phyloP scores from a whole-genome alignment of 2,113 vertebrate species.

The Loxodonta africana region DNA sequence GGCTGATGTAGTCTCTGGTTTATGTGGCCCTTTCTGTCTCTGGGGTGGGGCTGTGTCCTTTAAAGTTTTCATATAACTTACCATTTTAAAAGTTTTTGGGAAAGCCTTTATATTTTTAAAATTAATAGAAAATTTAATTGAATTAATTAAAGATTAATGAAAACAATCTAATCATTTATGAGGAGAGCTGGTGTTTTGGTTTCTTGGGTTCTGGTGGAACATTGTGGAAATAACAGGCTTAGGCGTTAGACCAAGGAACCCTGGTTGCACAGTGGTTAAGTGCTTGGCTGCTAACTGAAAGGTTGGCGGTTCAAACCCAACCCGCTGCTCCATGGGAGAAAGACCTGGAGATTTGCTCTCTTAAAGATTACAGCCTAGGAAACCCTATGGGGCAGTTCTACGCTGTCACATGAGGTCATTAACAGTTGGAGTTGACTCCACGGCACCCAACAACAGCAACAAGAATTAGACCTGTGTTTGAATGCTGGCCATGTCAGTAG shows the following conservation, averaged over 20 bases:
- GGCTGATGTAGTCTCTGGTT: no score
- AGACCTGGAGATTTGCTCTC: no score
- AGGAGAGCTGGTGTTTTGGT: neutral
- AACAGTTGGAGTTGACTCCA: neutral
- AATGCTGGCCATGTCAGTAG: neutral
- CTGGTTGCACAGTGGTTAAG: no score
- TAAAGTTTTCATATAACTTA: neutral
- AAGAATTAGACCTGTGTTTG: neutral
- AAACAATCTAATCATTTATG: neutral
- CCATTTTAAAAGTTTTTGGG: neutral
- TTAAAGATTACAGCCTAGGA: neutral
- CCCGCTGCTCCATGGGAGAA: no score
- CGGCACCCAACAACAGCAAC: neutral
- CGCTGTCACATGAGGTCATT: neutral
- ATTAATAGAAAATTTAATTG: neutral
- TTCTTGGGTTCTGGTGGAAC: slow-evolving; percentile 4
- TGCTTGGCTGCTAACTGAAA: no score
- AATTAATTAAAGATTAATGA: neutral
- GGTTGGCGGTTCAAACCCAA: no score
- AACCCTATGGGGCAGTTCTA: neutral
- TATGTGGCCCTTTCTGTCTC: no score
- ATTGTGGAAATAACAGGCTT: neutral
- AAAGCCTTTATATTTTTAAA: neutral
- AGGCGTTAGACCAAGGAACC: neutral
- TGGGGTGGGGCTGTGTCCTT: neutral